phyloP scores from a whole-genome alignment of 2,113 vertebrate genomes.

The Heptranchias perlo region DNA sequence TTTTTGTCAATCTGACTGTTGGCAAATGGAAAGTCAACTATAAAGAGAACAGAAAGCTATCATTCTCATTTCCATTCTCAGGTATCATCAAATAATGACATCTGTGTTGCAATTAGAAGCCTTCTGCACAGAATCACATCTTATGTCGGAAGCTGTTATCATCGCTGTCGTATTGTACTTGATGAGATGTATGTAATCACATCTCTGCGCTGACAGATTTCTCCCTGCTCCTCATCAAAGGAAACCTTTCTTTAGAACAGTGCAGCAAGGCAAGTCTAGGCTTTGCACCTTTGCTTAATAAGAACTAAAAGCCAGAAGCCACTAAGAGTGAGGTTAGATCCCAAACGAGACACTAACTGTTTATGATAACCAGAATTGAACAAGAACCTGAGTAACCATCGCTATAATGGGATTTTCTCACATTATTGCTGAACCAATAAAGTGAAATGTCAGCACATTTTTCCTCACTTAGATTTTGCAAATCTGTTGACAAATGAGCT shows the following conservation, averaged over 20 bases:
- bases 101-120: neutral
- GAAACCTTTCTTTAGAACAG: slow-evolving; percentile 9
- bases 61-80: neutral
- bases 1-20: neutral
- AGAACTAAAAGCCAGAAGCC: neutral
- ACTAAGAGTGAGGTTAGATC: neutral
- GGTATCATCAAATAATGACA: neutral
- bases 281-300: neutral
- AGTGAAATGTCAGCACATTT: neutral
- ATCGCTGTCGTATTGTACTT: neutral
- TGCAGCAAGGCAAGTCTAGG: neutral
- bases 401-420: neutral
- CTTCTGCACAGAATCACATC: slow-evolving; percentile 18
- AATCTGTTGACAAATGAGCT: neutral
- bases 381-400: neutral
- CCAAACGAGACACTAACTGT: neutral
- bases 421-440: neutral
- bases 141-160: slow-evolving; percentile 34
- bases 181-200: slow-evolving; percentile 32
- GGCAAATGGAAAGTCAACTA: neutral
- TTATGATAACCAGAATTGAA: neutral
- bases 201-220: slow-evolving; percentile 40
- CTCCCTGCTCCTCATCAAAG: neutral
- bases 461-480: neutral
- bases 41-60: neutral